A percentile compares a stretch with the other conserved stretches of the same genome.
These are phyloP conservation scores for Lepidurus arcticus DNA, from an alignment of 1,140 invertebrate genomes.

Conservation along the genomic window DNA sequence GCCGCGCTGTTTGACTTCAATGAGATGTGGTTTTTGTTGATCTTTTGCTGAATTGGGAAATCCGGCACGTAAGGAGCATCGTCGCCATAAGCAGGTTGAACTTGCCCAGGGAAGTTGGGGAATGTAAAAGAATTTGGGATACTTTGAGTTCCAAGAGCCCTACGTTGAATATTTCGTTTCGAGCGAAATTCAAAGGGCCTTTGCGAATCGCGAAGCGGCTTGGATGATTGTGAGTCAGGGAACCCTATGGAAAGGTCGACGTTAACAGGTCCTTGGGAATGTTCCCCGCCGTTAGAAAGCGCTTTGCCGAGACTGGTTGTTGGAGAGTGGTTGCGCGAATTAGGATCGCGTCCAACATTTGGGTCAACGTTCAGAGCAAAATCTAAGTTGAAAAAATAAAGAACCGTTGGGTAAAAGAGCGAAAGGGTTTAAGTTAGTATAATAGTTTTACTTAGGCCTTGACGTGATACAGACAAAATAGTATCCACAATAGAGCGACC, in stretches of 20 bases:
- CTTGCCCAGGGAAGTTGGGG: no score
- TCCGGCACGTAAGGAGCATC: no score
- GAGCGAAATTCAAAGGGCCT: neutral
- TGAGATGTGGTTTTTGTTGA: no score
- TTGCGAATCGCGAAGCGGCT: neutral
- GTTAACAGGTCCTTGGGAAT: neutral
- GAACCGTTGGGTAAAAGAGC: neutral
- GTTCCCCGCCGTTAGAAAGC: neutral
- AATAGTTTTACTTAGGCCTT: neutral
- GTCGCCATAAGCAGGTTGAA: no score
- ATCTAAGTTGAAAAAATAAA: neutral
- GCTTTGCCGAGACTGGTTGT: neutral
- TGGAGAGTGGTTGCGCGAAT: neutral
- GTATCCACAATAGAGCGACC: neutral
- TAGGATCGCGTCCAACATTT: neutral
- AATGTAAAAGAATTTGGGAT: neutral
- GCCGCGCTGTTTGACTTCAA: no score
- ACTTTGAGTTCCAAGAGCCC: neutral
- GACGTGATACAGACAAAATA: neutral
- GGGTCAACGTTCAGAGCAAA: slow-evolving; percentile 17
- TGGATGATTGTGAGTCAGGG: neutral
- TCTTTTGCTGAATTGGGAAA: no score
- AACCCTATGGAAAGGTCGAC: neutral
- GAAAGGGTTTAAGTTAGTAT: neutral
- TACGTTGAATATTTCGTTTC: neutral